Evolutionary conservation across 2,888 invertebrate genomes (phyloP).

Genomic region (Nebria salina): DNA sequence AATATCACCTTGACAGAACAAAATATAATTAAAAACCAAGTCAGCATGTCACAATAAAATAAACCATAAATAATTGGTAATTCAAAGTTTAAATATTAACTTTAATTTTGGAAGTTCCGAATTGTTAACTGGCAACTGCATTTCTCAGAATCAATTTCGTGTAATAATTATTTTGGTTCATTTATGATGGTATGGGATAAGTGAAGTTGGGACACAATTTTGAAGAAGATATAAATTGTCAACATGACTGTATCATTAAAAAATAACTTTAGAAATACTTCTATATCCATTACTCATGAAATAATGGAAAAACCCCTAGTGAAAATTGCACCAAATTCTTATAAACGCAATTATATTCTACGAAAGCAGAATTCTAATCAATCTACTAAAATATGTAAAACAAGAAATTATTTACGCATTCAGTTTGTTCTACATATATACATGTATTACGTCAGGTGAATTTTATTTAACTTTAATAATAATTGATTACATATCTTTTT

Average conservation of each 20-base stretch:
- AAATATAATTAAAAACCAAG: background rate
- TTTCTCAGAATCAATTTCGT: background rate
- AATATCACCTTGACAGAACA: background rate
- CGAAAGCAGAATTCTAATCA: background rate
- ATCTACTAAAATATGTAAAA: too few species aligned
- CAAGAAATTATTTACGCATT: too few species aligned
- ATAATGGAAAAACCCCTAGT: slow-evolving; percentile 30
- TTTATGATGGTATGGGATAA: background rate
- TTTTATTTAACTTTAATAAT: too few species aligned
- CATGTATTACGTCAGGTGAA: too few species aligned
- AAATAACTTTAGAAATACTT: background rate
- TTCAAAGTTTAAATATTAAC: background rate
- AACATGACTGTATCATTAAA: background rate
- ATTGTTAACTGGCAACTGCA: background rate
- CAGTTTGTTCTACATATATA: too few species aligned
- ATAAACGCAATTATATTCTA: slow-evolving; percentile 7
- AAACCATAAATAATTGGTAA: background rate
- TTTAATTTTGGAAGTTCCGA: background rate
- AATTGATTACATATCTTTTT: too few species aligned
- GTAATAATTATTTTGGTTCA: background rate
- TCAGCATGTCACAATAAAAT: background rate
- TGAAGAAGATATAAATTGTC: background rate
- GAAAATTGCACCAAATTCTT: slow-evolving; percentile 19
- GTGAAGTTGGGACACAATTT: background rate
- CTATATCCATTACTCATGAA: slow-evolving; percentile 21